Conservation (phyloP, 2,797 vertebrate species). For the Scolopax bukidnonensis region DNA sequence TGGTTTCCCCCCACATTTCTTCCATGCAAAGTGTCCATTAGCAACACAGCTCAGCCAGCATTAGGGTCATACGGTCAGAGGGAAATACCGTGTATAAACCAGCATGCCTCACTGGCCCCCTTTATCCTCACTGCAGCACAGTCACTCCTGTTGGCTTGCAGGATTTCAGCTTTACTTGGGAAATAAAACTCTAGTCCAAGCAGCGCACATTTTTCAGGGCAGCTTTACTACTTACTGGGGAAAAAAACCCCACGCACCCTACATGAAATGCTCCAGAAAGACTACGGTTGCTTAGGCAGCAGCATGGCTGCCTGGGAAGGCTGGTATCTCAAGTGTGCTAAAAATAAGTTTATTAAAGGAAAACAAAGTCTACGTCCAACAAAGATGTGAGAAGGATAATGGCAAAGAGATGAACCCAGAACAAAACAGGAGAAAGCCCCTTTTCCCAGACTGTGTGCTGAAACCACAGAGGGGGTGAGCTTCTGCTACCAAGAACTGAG, state of each 20-base stretch:
- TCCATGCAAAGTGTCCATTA: neutral
- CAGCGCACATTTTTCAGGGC: neutral
- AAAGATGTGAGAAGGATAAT: neutral
- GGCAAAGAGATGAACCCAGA: neutral
- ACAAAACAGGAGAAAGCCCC: neutral
- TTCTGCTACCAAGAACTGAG: neutral
- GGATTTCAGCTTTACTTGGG: neutral
- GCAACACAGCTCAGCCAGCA: neutral
- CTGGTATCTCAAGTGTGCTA: neutral
- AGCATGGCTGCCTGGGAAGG: neutral
- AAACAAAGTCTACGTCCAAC: neutral
- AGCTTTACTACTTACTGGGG: neutral
- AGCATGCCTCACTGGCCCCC: accelerated
- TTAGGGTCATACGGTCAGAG: accelerated
- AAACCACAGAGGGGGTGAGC: neutral
- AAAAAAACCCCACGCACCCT: neutral
- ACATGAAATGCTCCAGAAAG: neutral
- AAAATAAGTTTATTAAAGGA: neutral
- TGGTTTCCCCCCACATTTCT: neutral
- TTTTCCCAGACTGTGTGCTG: neutral
- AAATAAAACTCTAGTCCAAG: neutral
- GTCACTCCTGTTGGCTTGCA: neutral
- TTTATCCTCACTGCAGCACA: neutral
- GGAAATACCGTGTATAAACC: neutral
- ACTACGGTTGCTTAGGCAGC: neutral